These are phyloP conservation scores for Haplochromis burtoni DNA, from an alignment of 2,113 vertebrate species.

Conservation along the genomic window DNA sequence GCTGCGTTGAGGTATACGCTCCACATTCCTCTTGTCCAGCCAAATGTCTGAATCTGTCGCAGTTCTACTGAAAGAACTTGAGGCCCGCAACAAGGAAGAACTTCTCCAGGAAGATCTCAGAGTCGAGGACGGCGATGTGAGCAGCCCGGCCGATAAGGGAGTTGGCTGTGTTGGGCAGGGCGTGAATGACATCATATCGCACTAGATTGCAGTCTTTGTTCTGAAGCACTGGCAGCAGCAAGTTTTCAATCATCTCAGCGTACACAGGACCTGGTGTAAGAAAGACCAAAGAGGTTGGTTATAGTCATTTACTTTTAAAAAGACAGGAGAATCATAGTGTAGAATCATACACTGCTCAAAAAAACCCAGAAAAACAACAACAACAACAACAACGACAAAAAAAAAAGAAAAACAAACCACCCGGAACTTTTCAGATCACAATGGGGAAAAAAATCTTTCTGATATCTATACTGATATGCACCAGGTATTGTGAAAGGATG, in stretches of 20 bases:
- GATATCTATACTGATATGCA: neutral
- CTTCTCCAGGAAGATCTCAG: slow-evolving; percentile 99
- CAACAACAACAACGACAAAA: no score
- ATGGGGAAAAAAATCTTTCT: neutral
- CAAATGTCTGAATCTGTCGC: neutral
- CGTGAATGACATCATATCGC: slow-evolving; percentile 95
- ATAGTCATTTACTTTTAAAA: neutral
- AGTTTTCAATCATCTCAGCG: slow-evolving; percentile 98
- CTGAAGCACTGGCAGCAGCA: slow-evolving; percentile 91
- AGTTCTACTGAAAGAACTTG: slow-evolving; percentile 92
- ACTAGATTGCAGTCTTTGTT: slow-evolving; percentile 94
- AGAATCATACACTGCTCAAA: neutral
- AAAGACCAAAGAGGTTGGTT: neutral
- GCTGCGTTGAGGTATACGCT: slow-evolving; percentile 89
- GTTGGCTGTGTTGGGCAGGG: slow-evolving; percentile 96
- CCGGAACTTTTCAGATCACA: neutral
- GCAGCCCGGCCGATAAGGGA: slow-evolving; percentile 96
- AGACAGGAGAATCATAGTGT: neutral
- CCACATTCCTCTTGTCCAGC: slow-evolving; percentile 39
- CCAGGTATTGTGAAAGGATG: neutral
- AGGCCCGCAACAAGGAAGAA: slow-evolving; percentile 97
- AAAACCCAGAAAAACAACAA: no score
- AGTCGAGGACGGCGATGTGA: slow-evolving; percentile 98
- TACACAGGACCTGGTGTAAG: slow-evolving; percentile 84
- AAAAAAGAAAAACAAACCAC: fast-evolving